These are phyloP conservation scores for Nephrotoma appendiculata DNA, from an alignment of 2,888 invertebrate genomes.

Conservation along the genomic window DNA sequence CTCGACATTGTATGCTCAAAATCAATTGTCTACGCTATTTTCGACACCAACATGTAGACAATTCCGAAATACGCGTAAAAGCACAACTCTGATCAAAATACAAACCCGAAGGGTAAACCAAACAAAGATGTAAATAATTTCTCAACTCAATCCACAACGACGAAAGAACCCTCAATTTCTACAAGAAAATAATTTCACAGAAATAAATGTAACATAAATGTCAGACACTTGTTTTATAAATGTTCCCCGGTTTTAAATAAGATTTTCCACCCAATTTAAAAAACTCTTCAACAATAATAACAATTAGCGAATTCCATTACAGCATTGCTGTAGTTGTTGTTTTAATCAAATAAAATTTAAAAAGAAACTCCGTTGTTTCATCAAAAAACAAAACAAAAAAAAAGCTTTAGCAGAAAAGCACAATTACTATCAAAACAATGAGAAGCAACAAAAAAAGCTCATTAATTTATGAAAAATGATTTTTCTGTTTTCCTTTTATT, in stretches of 20 bases:
- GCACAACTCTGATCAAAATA: too few relatives aligned
- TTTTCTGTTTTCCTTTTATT: background rate
- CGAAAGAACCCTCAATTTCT: too few relatives aligned
- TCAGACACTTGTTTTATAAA: background rate
- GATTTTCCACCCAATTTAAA: background rate
- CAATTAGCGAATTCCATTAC: background rate
- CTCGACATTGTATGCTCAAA: too few relatives aligned
- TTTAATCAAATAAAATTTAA: background rate
- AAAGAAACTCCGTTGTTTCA: background rate
- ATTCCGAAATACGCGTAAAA: too few relatives aligned
- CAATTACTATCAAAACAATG: background rate
- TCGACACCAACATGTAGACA: too few relatives aligned
- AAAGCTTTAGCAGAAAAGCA: background rate
- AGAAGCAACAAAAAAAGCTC: background rate
- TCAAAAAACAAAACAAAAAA: background rate
- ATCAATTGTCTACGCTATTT: too few relatives aligned
- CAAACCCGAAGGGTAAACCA: too few relatives aligned
- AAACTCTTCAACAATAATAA: background rate
- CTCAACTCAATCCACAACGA: too few relatives aligned
- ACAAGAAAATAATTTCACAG: too few relatives aligned
- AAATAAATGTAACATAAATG: background rate
- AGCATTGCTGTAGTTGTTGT: background rate
- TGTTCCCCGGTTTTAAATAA: background rate
- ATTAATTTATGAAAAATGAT: background rate
- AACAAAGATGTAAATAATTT: too few relatives aligned